phyloP scores from a whole-genome alignment of 2,797 vertebrate genomes.

The Argentina silus region DNA sequence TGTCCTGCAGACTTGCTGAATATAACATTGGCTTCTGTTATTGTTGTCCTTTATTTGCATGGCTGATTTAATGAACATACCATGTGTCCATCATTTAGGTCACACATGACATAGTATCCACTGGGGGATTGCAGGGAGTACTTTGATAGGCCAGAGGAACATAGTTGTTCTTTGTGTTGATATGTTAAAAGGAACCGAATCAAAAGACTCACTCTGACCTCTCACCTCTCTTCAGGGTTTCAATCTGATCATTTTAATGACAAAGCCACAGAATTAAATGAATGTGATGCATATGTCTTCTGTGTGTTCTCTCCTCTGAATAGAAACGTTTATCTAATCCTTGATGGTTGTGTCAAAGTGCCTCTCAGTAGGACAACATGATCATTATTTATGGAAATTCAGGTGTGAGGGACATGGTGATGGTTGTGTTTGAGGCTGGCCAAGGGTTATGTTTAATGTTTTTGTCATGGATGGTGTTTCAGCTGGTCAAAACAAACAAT shows the following conservation, averaged over 20 bases:
- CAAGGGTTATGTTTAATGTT: neutral
- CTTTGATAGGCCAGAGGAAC: neutral
- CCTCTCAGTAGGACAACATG: conserved; percentile 12
- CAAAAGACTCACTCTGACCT: neutral
- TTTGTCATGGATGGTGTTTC: neutral
- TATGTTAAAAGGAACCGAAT: conserved; percentile 9
- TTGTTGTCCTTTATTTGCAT: too few species aligned
- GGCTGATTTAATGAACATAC: neutral
- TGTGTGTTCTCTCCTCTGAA: conserved; percentile 20
- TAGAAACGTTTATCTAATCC: conserved; percentile 15
- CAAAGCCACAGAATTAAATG: conserved; percentile 44
- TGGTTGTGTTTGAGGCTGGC: neutral
- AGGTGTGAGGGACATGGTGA: neutral
- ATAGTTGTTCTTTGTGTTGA: neutral
- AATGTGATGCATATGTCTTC: neutral
- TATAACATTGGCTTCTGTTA: too few species aligned
- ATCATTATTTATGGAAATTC: conserved; percentile 19
- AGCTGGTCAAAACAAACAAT: neutral
- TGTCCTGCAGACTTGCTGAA: too few species aligned
- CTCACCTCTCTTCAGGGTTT: conserved; percentile 18
- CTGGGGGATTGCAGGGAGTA: neutral
- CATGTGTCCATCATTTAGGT: neutral
- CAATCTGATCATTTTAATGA: conserved; percentile 38
- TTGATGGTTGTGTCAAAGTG: conserved; percentile 15
- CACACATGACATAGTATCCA: neutral